phyloP scores from a whole-genome alignment of 2,113 vertebrate genomes.

The Dendrocopos noguchii region DNA sequence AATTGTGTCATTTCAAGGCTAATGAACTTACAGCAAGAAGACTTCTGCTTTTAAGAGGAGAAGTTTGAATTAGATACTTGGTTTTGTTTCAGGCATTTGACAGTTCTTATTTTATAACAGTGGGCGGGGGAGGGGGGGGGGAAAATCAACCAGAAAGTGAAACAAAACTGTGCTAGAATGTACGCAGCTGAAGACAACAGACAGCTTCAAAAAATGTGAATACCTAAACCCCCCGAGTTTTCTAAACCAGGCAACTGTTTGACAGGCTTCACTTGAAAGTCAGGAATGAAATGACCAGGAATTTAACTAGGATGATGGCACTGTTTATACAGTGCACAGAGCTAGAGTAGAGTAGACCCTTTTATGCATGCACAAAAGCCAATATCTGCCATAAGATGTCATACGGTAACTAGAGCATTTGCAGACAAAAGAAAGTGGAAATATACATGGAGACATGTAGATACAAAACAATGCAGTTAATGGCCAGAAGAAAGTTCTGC shows the following conservation, averaged over 20 bases:
- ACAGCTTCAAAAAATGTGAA: neutral
- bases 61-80: neutral
- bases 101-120: neutral
- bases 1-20: neutral
- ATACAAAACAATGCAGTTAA: neutral
- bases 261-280: neutral
- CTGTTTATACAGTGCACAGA: neutral
- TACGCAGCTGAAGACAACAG: neutral
- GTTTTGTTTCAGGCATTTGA: neutral
- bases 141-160: neutral
- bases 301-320: neutral
- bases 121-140: too few species aligned
- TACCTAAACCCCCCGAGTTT: rapidly evolving
- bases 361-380: neutral
- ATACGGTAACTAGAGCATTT: neutral
- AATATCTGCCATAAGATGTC: neutral
- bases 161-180: neutral
- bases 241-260: neutral
- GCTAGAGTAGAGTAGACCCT: neutral
- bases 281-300: neutral
- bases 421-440: neutral
- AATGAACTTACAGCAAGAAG: neutral
- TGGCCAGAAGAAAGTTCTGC: neutral
- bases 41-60: neutral
- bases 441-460: neutral